Conservation (phyloP, 2,113 vertebrate genomes). For the Perca fluviatilis region DNA sequence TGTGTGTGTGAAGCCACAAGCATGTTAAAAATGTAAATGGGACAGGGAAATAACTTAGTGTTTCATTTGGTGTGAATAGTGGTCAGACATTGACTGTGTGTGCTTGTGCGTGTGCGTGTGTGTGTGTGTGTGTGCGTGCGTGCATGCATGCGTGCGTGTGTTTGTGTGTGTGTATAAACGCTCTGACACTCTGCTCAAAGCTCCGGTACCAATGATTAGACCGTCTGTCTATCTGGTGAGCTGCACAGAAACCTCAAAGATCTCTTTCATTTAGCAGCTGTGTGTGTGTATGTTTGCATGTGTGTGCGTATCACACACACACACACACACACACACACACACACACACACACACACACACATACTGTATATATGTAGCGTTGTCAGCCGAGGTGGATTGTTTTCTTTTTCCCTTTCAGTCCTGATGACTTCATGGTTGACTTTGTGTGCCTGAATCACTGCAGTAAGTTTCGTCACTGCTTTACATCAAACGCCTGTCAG, state of each 20-base stretch:
- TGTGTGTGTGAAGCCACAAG: conserved; percentile 57
- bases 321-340: no score
- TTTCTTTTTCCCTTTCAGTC: conserved; percentile 26
- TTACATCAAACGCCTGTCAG: conserved; percentile 42
- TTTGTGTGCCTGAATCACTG: conserved; percentile 57
- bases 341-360: no score
- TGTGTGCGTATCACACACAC: no score
- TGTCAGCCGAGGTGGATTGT: conserved; percentile 28
- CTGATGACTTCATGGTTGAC: conserved; percentile 60
- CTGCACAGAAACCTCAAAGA: conserved; percentile 63
- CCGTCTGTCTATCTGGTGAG: conserved; percentile 57
- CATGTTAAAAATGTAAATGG: conserved; percentile 68
- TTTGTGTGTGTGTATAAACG: neutral
- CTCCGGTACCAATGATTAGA: conserved; percentile 64
- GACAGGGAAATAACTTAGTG: conserved; percentile 36
- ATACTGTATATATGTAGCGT: neutral
- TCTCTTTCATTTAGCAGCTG: conserved; percentile 69
- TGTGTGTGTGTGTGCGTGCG: neutral
- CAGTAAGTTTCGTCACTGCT: conserved; percentile 9
- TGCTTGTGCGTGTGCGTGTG: neutral
- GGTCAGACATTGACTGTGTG: conserved; percentile 12
- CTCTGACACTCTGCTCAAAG: conserved; percentile 32
- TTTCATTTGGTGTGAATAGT: conserved; percentile 61
- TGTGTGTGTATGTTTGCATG: neutral
- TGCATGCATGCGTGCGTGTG: neutral